Base-by-base conservation (phyloP, 2,888 invertebrate genomes). In the Diloba caeruleocephala region DNA sequence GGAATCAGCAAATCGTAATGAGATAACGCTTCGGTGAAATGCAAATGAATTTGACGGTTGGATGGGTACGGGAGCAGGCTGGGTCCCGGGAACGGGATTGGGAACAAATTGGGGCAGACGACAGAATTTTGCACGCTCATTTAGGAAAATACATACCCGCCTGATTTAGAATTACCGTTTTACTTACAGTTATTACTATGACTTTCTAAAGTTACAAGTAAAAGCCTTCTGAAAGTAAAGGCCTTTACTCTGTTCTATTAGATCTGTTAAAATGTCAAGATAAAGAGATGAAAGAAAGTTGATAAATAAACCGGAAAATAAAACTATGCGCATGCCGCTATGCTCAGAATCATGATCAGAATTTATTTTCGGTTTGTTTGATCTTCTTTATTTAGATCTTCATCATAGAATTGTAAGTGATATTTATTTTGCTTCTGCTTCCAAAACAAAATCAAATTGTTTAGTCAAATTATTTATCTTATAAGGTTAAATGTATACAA, bases 21-120 rank as follows among this genome's bases (percentile, higher is more conserved):
- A 88, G 87, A 82, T 87, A 85, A 87, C 85, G 84, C 82, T 74
- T 78, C 75, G 73, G 67, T 74, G 81, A 79, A 83, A 89, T 87
- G 89, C 88, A 89, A 90, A 90, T 88, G 83, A 86, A 84, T 88
- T 88, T 81, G 78, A 73, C 74, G 78, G 77, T 71, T 73, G 75
- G 76, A 70, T 76, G 78, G 72, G 64, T 70, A 57, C 72, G 63
- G 73, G 73, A 67, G 66, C 66, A 68, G 56, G 49, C 42, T 23
- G 41, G 33, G 52, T 50, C 52, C 59, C 53, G 67, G 54, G 54
- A 50, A 52, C 64, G 59, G 77, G 76, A 79, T 82, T 75, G 76
- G 65, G 74, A 79, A 80, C 78, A 84, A 87, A 88, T 87, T 87
- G 81, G 78, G 78, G 76, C 76, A 78, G 78, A 82, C 77, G 79